Conservation (phyloP, 2,797 vertebrate species). For the Pteronotus mesoamericanus region DNA sequence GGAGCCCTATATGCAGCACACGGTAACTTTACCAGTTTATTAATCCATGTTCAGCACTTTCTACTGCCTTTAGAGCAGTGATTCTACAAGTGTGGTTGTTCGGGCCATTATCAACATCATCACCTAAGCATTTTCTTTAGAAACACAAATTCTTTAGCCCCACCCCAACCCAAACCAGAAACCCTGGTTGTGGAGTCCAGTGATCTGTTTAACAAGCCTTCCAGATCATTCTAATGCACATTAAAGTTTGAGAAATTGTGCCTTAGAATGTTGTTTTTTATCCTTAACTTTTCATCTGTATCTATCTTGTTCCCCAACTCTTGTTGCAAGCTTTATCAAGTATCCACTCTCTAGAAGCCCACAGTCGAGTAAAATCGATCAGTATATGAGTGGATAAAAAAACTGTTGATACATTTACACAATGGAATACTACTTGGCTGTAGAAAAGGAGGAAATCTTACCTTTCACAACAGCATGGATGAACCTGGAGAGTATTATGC, state of each 20-base stretch:
- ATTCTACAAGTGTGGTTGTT: background rate
- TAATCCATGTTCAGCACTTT: background rate
- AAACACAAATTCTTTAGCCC: background rate
- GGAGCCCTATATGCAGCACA: background rate
- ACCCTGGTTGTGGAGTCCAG: background rate
- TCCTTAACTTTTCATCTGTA: background rate
- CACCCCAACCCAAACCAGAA: background rate
- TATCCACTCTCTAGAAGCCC: background rate
- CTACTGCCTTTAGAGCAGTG: background rate
- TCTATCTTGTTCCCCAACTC: background rate
- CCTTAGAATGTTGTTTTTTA: background rate
- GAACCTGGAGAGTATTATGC: background rate
- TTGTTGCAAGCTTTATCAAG: background rate
- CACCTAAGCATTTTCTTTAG: background rate
- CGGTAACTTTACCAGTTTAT: background rate
- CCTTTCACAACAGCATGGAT: background rate
- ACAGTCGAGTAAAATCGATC: background rate
- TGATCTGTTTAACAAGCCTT: background rate
- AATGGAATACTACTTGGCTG: background rate
- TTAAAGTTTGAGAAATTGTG: background rate
- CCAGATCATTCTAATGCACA: background rate
- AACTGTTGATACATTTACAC: background rate
- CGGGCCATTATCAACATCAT: background rate
- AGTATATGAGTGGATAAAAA: background rate
- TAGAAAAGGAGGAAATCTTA: background rate